Conservation (phyloP, 2,888 invertebrate genomes). For the Chaitophorus viminalis region DNA sequence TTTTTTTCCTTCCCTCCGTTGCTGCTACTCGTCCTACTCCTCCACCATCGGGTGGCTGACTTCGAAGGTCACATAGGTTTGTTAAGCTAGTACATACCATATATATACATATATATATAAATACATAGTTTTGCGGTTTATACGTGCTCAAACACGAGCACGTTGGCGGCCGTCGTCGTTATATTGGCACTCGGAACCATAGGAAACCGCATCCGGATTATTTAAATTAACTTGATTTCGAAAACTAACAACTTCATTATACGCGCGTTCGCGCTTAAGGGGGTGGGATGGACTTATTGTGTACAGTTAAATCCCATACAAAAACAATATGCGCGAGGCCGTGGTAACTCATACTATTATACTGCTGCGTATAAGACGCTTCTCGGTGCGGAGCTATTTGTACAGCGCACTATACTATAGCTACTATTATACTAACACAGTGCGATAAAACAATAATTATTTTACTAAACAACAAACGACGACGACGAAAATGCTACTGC, state of each 20-base stretch:
- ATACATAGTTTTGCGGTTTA: conserved; percentile 21
- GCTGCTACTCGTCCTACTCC: neutral
- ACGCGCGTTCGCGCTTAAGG: neutral
- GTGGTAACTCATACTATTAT: neutral
- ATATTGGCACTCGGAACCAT: conserved; percentile 20
- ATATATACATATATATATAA: neutral
- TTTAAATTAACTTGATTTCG: conserved; percentile 42
- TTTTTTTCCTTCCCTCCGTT: too few species aligned
- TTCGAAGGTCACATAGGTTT: neutral
- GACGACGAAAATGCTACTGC: neutral
- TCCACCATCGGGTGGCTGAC: neutral
- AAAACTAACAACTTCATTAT: conserved; percentile 37
- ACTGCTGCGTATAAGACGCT: conserved; percentile 14
- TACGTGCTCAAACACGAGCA: neutral
- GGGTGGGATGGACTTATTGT: neutral
- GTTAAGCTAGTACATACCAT: neutral
- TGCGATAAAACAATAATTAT: conserved; percentile 32
- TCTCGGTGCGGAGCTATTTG: neutral
- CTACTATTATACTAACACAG: too few species aligned
- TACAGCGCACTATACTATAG: neutral
- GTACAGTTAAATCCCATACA: neutral
- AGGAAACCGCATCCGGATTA: conserved; percentile 32
- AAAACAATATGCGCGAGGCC: conserved; percentile 13
- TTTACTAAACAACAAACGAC: neutral
- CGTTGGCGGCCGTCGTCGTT: neutral